A percentile compares a stretch with the other conserved stretches of the same genome.
Conservation (phyloP, 2,797 vertebrate species). For the Rachycentron canadum region DNA sequence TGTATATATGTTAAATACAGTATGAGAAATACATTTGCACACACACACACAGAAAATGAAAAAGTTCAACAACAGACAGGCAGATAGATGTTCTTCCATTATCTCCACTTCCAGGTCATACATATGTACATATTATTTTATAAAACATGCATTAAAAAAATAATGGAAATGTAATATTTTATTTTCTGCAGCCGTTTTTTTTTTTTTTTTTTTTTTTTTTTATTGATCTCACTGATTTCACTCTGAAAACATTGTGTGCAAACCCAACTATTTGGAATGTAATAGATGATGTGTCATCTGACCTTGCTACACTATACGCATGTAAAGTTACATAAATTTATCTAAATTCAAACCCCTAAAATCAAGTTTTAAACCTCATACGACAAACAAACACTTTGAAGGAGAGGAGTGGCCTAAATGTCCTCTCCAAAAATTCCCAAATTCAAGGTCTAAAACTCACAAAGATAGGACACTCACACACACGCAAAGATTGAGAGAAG, state of each 20-base stretch:
- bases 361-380: neutral
- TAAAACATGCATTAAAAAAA: neutral
- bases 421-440: neutral
- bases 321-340: no score
- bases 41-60: neutral
- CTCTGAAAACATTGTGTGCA: neutral
- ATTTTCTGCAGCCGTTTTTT: neutral
- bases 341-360: no score
- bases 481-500: constrained; percentile 8
- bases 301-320: constrained; percentile 3
- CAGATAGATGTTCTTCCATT: neutral
- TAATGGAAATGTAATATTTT: neutral
- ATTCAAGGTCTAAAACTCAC: neutral
- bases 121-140: neutral
- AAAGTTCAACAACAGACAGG: neutral
- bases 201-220: neutral
- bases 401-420: neutral
- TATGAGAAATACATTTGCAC: neutral
- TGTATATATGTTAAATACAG: no score
- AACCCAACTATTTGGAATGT: neutral
- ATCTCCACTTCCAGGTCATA: neutral
- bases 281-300: neutral
- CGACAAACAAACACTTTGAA: neutral
- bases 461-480: neutral
- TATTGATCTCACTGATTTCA: constrained; percentile 6